Conservation (phyloP, 1,140 invertebrate genomes). For the Brachionus calyciflorus region DNA sequence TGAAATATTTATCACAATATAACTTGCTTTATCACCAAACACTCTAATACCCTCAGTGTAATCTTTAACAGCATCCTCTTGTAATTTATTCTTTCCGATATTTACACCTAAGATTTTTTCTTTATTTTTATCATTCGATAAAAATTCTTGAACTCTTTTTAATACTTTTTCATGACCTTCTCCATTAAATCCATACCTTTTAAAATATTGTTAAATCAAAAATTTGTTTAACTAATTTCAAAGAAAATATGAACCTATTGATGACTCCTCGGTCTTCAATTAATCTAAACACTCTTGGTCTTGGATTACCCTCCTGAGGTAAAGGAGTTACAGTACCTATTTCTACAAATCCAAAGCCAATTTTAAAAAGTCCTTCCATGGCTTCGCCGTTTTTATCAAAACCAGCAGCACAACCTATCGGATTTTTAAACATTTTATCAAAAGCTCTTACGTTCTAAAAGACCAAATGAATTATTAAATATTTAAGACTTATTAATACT, state of each 20-base stretch:
- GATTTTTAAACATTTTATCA: conserved; percentile 72
- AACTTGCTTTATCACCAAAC: conserved; percentile 62
- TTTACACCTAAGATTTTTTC: conserved; percentile 75
- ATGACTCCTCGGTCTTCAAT: conserved; percentile 81
- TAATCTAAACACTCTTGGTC: conserved; percentile 85
- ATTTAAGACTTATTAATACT: neutral
- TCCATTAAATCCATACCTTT: conserved; percentile 87
- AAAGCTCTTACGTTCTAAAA: conserved; percentile 46
- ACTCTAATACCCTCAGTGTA: conserved; percentile 67
- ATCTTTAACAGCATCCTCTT: conserved; percentile 72
- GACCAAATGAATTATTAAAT: neutral
- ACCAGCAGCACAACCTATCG: conserved; percentile 90
- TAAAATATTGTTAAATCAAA: no score
- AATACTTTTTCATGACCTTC: conserved; percentile 72
- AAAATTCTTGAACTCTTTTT: conserved; percentile 50
- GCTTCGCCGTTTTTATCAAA: conserved; percentile 96
- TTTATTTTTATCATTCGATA: conserved; percentile 47
- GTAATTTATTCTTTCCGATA: conserved; percentile 89
- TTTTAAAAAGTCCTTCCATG: conserved; percentile 72
- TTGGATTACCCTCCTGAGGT: conserved; percentile 85
- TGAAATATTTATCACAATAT: conserved; percentile 64
- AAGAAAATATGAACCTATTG: conserved; percentile 67
- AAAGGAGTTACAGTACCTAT: conserved; percentile 83
- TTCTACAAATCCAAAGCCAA: conserved; percentile 94
- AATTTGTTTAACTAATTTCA: neutral